Percentiles rank a stretch among this genome's conserved stretches.
Evolutionary conservation across 2,888 invertebrate genomes (phyloP).

Genomic region (Drosophila buzzatii): DNA sequence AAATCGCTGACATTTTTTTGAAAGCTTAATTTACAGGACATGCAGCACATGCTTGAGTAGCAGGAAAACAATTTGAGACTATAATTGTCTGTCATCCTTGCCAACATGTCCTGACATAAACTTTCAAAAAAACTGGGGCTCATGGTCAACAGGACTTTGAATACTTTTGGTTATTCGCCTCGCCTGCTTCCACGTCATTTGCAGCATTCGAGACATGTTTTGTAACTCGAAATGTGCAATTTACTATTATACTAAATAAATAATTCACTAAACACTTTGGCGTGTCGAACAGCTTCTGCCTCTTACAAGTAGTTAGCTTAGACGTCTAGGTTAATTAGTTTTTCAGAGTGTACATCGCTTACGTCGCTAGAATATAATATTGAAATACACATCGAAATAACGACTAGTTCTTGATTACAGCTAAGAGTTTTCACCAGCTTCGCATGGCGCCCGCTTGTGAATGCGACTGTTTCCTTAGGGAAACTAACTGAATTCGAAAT

Average conservation of each 20-base stretch:
- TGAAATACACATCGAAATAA: conserved; percentile 40
- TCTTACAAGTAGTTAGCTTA: conserved; percentile 21
- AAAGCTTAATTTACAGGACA: conserved; percentile 64
- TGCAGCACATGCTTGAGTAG: conserved; percentile 22
- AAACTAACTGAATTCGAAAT: background rate
- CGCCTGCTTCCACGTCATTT: conserved; percentile 14
- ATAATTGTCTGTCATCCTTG: conserved; percentile 32
- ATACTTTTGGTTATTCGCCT: conserved; percentile 64
- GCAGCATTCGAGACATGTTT: conserved; percentile 36
- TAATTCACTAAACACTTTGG: conserved; percentile 56
- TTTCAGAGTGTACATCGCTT: conserved; percentile 15
- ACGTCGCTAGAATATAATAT: conserved; percentile 20
- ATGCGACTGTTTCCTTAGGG: background rate
- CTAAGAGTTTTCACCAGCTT: conserved; percentile 14
- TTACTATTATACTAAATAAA: conserved; percentile 16
- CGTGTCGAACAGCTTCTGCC: conserved; percentile 25
- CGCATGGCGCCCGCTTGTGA: conserved; percentile 14
- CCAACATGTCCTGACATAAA: conserved; percentile 54
- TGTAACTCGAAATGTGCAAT: conserved; percentile 3
- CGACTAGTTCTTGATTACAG: conserved; percentile 16
- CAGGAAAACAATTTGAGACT: conserved; percentile 27
- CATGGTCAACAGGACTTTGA: conserved; percentile 75
- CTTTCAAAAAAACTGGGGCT: conserved; percentile 81
- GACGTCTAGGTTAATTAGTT: conserved; percentile 10
- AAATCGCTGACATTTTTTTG: conserved; percentile 67